These are phyloP conservation scores for Kryptopterus vitreolus DNA, from an alignment of 2,797 vertebrate species.

Conservation along the genomic window DNA sequence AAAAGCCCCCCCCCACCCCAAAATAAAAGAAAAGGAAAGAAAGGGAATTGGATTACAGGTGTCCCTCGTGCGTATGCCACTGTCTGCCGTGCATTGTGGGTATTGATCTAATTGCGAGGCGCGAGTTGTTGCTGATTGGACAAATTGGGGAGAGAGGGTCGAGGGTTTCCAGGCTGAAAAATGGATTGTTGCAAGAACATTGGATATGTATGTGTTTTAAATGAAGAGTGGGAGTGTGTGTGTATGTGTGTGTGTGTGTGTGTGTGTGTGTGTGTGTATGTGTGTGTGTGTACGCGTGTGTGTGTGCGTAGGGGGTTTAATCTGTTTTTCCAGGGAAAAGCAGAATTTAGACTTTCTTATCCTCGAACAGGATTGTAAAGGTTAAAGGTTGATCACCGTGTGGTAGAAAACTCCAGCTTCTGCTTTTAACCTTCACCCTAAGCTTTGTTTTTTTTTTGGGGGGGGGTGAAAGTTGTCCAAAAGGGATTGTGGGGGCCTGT, in stretches of 20 bases:
- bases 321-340: not conserved
- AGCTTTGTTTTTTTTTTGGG: not conserved
- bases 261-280: conserved; percentile 40
- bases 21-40: conserved; percentile 44
- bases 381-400: not conserved
- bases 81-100: conserved; percentile 73
- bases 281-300: conserved; percentile 58
- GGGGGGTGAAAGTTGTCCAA: not conserved
- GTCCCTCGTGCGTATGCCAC: conserved; percentile 74
- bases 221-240: conserved; percentile 61
- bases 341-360: not conserved
- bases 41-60: conserved; percentile 95
- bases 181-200: conserved; percentile 63
- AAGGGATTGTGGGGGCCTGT: too few relatives aligned
- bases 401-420: not conserved
- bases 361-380: not conserved
- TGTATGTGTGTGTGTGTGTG: conserved; percentile 58
- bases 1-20: too few relatives aligned
- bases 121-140: conserved; percentile 60
- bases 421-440: not conserved
- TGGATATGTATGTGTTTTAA: conserved; percentile 72
- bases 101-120: conserved; percentile 76
- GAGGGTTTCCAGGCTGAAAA: conserved; percentile 45
- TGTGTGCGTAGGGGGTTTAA: conserved; percentile 40
- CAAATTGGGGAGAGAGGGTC: conserved; percentile 54